Evolutionary conservation across 2,888 invertebrate genomes (phyloP).

Genomic region (Eristalis intricaria): DNA sequence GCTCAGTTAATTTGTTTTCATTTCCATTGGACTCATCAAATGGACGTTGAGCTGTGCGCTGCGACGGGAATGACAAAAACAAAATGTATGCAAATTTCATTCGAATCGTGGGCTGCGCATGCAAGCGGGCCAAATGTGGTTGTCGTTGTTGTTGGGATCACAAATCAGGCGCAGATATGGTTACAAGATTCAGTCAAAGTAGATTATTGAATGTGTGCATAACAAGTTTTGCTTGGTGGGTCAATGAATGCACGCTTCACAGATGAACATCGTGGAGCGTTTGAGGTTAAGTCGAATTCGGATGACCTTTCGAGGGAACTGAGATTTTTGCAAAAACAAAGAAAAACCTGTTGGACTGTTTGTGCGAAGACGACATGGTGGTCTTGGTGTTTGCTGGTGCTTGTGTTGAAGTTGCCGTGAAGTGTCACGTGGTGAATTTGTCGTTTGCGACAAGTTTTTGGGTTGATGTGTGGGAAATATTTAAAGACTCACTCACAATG

Average conservation of each 20-base stretch:
- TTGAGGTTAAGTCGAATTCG: slow-evolving; percentile 9
- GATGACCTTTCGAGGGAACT: slow-evolving; percentile 4
- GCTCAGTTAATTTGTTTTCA: slow-evolving; percentile 17
- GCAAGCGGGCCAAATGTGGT: not conserved
- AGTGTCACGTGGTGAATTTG: not conserved
- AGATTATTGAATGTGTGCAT: slow-evolving; percentile 4
- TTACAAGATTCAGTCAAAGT: not conserved
- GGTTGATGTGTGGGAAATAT: no score
- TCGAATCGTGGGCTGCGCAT: not conserved
- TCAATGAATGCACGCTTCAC: slow-evolving; percentile 19
- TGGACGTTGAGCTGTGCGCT: not conserved
- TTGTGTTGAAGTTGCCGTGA: not conserved
- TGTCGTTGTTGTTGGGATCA: not conserved
- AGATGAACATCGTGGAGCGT: not conserved
- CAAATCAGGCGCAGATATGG: slow-evolving; percentile 16
- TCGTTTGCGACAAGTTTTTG: not conserved
- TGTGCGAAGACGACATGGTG: not conserved
- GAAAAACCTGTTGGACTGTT: not conserved
- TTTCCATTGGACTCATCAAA: slow-evolving; percentile 11
- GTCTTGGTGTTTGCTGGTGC: not conserved
- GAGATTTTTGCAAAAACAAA: not conserved
- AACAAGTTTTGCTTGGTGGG: slow-evolving; percentile 27
- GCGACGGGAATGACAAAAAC: not conserved
- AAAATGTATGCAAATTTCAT: not conserved
- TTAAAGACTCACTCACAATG: no score